Evolutionary conservation across 2,797 vertebrate species (phyloP), one percentile per base, ranked within the genome.

Genomic region (Cuculus canorus): DNA sequence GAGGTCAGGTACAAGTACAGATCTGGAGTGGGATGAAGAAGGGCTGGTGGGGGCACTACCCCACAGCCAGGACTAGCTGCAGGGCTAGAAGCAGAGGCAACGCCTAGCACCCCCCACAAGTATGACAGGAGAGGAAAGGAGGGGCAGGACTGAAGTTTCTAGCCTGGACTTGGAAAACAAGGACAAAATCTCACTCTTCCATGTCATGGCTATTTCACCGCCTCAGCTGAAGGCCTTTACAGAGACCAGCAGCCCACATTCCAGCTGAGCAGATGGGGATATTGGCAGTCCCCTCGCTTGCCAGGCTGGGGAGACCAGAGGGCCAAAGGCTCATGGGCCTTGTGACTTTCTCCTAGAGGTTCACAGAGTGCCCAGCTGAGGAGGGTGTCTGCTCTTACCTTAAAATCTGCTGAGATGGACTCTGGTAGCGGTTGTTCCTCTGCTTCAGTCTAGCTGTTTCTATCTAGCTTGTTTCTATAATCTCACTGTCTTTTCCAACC

Each of bases 21-120:
- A 6, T 30, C 48, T 73, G n/a, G 17, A 22, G 4, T 2, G 9
- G 71, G 53, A 73, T 27, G 57, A 41, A 85, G 61, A 37, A 12
- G 28, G 5, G 24, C 50, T 35, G 61, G 1, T 17, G 10, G 10
- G 59, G 50, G 9, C 41, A 28, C 39, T 81, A 68, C 33, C 32
- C 53, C 27, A 10, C 35, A 35, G 12, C 32, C 35, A 11, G n/a
- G 24, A 13, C 8, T 28, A 43, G 3, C 43, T 35, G 11, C n/a
- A 72, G 28, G 24, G 18, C 11, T 39, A 60, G 43, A 17, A 16
- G 5, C 21, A 69, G 28, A 27, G 18, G 13, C 45, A 64, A 15
- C 12, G 24, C 18, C 47, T 35, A 37, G 23, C 6, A 13, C 43
- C 12, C 10, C 43, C 43, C 43, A n/a, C 0, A 0, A 17, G 0